Percentiles rank a stretch among this genome's conserved stretches.
Conservation (phyloP, 2,888 invertebrate genomes). For the Apocheima hispidaria region DNA sequence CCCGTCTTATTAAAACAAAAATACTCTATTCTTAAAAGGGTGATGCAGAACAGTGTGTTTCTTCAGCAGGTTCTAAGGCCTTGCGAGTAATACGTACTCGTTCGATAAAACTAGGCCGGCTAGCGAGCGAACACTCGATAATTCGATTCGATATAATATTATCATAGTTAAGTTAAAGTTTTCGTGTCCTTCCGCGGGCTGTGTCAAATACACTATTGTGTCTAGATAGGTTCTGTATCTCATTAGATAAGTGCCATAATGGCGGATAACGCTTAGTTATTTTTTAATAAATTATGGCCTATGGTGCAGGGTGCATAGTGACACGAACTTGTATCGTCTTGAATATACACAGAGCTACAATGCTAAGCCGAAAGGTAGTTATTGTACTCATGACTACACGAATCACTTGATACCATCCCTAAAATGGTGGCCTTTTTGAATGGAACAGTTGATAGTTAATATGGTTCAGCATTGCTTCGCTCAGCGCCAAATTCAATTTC, state of each 20-base stretch:
- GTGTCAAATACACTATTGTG: slow-evolving; percentile 65
- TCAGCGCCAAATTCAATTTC: too few species aligned
- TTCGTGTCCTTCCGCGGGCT: slow-evolving; percentile 60
- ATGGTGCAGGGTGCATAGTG: slow-evolving; percentile 58
- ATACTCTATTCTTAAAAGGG: too few species aligned
- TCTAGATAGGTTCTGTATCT: slow-evolving; percentile 53
- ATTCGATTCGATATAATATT: slow-evolving; percentile 42
- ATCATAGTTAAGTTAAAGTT: slow-evolving; percentile 48
- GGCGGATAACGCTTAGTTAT: slow-evolving; percentile 44
- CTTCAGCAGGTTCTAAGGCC: too few species aligned
- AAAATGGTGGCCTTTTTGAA: not conserved
- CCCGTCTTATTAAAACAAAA: too few species aligned
- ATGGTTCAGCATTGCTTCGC: too few species aligned
- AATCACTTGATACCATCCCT: not conserved
- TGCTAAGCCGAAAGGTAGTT: not conserved
- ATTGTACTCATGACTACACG: not conserved
- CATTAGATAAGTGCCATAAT: slow-evolving; percentile 53
- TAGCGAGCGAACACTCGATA: slow-evolving; percentile 39
- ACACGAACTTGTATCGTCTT: slow-evolving; percentile 44
- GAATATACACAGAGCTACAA: not conserved
- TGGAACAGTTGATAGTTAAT: too few species aligned
- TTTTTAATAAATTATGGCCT: slow-evolving; percentile 54
- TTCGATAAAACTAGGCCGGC: not conserved
- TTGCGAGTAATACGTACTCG: not conserved
- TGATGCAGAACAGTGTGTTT: too few species aligned